Evolutionary conservation across 2,888 invertebrate genomes (phyloP), one percentile per base, ranked within the genome.

Genomic region (Tiliacea aurago): DNA sequence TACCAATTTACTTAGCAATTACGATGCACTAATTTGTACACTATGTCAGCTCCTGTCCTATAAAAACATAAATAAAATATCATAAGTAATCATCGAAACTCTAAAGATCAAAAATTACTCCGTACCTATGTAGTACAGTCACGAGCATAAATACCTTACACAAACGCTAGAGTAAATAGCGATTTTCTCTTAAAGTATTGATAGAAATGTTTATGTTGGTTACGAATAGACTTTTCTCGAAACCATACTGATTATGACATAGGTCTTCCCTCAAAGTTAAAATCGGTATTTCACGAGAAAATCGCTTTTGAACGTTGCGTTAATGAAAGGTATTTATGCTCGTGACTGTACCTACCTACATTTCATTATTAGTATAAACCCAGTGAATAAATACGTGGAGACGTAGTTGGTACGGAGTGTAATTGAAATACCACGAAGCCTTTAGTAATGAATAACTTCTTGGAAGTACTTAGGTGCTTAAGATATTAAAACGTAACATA

Each of bases 371-470:
- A 23, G 37, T 55, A 47, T 10, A 56, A 47, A 28, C 7, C 18
- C 47, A 41, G 37, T 37, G 28, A 37, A 11, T 45, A 56, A 33
- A 23, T 33, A 49, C 37, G 15, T 20, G 15, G 3, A 73, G 47
- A 41, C 18, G 55, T 28, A 55, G 47, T 47, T 49, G 20, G 55
- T 37, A 37, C 37, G 37, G 28, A 41, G 41, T 47, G 37, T 37
- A 73, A 73, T 33, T 55, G 15, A 33, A 73, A 65, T 65, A 15
- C 55, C 33, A 56, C 28, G 11, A 43, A 33, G 56, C n/a, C 47
- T 45, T 49, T 43, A 15, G 33, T 43, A 49, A 33, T 51, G 5
- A 73, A 59, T 45, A 37, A 28, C 0, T 45, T 66, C 28, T 59
- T 59, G 28, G 20, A 37, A 45, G 13, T 13, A 28, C 28, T 28